A percentile compares a stretch with the other conserved stretches of the same genome.
These are phyloP conservation scores for Dufourea novaeangliae DNA, from an alignment of 1,140 invertebrate genomes.

Conservation along the genomic window DNA sequence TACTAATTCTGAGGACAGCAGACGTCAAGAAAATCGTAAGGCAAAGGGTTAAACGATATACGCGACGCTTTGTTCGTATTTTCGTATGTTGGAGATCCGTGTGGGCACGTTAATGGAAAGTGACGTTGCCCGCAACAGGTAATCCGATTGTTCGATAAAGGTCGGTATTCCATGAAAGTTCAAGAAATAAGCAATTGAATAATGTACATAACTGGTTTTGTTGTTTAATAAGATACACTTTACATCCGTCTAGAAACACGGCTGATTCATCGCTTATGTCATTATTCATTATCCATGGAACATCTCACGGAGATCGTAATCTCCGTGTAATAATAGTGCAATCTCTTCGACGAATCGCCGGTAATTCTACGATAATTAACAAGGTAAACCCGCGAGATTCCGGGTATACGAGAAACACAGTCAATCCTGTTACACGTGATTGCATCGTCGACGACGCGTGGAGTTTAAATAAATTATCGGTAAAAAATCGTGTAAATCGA, in stretches of 20 bases:
- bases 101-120: no score
- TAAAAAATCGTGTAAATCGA: background rate
- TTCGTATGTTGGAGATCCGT: no score
- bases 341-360: constrained; percentile 8
- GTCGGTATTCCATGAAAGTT: no score
- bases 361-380: background rate
- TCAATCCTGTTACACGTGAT: background rate
- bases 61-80: no score
- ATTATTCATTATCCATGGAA: constrained; percentile 20
- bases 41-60: no score
- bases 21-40: no score
- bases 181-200: background rate
- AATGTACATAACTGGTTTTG: background rate
- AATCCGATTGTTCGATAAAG: no score
- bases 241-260: background rate
- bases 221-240: background rate
- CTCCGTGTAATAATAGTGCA: background rate
- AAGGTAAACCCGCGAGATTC: background rate
- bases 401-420: background rate
- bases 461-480: constrained; percentile 19
- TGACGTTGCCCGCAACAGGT: no score
- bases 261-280: background rate
- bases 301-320: background rate
- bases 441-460: background rate
- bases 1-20: no score